A percentile compares a stretch with the other conserved stretches of the same genome.
Evolutionary conservation across 2,888 invertebrate genomes (phyloP).

Genomic region (Papilio protenor): DNA sequence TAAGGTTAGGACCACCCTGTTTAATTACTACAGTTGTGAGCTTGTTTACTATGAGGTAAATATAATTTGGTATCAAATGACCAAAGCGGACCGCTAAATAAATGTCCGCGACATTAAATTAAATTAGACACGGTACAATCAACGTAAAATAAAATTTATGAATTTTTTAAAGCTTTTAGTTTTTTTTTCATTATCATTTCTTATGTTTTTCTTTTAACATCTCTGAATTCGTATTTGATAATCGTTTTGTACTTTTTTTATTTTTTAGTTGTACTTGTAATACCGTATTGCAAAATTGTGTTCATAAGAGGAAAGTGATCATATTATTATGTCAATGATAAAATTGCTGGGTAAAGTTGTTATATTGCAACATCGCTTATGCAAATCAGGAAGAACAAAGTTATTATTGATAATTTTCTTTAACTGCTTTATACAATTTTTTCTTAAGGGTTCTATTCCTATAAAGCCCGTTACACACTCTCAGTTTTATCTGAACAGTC

Average conservation of each 20-base stretch:
- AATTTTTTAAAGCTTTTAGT: not conserved
- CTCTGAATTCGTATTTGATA: not conserved
- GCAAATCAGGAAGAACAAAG: not conserved
- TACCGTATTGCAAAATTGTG: not conserved
- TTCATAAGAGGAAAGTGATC: not conserved
- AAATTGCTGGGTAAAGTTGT: constrained; percentile 1
- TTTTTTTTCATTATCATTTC: not conserved
- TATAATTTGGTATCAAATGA: not conserved
- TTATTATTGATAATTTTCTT: not conserved
- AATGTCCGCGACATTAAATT: not conserved
- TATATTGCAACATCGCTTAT: not conserved
- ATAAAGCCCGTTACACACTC: not conserved
- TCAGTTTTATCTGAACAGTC: no score
- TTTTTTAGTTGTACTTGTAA: not conserved
- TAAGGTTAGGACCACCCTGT: not conserved
- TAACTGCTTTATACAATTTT: not conserved
- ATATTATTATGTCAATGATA: not conserved
- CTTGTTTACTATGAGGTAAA: not conserved
- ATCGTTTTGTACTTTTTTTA: not conserved
- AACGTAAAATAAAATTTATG: not conserved
- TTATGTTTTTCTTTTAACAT: not conserved
- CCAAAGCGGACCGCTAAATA: not conserved
- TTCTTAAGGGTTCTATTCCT: not conserved
- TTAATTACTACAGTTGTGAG: not conserved
- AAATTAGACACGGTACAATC: not conserved